These are phyloP conservation scores for Aplochiton taeniatus DNA, from an alignment of 2,797 vertebrate genomes.

Conservation along the genomic window DNA sequence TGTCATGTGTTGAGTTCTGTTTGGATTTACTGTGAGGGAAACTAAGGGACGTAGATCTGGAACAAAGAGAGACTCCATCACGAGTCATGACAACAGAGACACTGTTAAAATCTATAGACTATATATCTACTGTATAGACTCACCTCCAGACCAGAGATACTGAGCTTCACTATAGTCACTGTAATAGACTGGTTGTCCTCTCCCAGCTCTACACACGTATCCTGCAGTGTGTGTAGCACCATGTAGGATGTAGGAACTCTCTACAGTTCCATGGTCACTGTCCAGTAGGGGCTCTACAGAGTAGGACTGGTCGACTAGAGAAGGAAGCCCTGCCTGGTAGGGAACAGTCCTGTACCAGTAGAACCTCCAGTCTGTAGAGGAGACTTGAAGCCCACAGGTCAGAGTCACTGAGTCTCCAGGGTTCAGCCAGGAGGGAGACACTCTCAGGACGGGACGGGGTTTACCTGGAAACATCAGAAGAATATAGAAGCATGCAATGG, in stretches of 20 bases:
- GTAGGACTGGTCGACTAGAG: neutral
- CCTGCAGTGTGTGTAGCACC: slow-evolving; percentile 35
- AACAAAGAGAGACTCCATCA: neutral
- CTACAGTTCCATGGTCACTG: slow-evolving; percentile 24
- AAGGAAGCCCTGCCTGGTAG: slow-evolving; percentile 1
- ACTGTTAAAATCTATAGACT: neutral
- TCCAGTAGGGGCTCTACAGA: slow-evolving; percentile 32
- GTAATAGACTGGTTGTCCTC: slow-evolving; percentile 39
- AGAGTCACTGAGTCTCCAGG: slow-evolving; percentile 6
- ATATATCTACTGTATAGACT: slow-evolving; percentile 12
- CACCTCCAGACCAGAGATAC: slow-evolving; percentile 44
- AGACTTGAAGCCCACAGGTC: slow-evolving; percentile 3
- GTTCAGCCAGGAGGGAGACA: neutral
- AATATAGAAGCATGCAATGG: too few species aligned
- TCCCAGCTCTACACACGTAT: slow-evolving; percentile 48
- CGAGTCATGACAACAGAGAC: too few species aligned
- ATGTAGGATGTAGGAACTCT: slow-evolving; percentile 23
- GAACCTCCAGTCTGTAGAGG: slow-evolving; percentile 8
- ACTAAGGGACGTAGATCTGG: too few species aligned
- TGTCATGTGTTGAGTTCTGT: too few species aligned
- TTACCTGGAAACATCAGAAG: neutral
- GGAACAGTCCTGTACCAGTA: slow-evolving; percentile 13
- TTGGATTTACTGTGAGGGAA: too few species aligned
- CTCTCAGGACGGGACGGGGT: neutral
- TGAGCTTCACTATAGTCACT: neutral